Base-by-base conservation (phyloP, 1,140 invertebrate genomes). In the Geopemphigus sp. region DNA sequence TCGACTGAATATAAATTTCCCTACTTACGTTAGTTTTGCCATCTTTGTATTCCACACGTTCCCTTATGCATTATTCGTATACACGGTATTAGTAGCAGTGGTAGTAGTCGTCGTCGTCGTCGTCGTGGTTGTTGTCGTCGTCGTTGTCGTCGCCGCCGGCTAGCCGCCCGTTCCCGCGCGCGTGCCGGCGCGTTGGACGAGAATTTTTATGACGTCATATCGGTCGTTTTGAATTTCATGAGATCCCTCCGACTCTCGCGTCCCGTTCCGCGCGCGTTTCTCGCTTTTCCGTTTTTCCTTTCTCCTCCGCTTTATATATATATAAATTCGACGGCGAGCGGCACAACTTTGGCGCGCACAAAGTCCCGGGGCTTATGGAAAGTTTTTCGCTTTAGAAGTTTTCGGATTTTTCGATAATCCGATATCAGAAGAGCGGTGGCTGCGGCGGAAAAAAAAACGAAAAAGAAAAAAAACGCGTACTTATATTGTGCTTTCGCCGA, bases 391-490 rank as follows among this genome's bases (percentile, higher is more conserved):
- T 54, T 54, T 54, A 32, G 68, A 72, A 53, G 68, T 72, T 72
- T 54, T 53, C 68, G 68, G 68, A 72, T 72, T 72, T 72, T 72
- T 78, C 74, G 74, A 78, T 78, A 78, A 76, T 76, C 73, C 73
- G 56, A 76, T 76, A 78, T 72, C 68, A 15, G 24, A 15, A 15
- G 19, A 53, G 47, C n/a, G n/a, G n/a, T n/a, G n/a, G 45, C 15
- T 39, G 68, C 50, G 50, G 32, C 3, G 3, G 8, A 39, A 39
- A 39, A 39, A 39, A 4, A 12, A 29, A 0, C n/a, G 17, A 54
- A 29, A 29, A 26, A 72, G 24, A 29, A 32, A 29, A 54, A 72
- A 39, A 72, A 63, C 26, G 29, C 26, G 22, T 72, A 54, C 26
- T 72, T 19, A 22, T 22, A 29, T 24, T 54, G 24, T 17, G 68